Base-by-base conservation (phyloP, 53 echinoderm and acorn worm genomes). In the Arbacia lixula region DNA sequence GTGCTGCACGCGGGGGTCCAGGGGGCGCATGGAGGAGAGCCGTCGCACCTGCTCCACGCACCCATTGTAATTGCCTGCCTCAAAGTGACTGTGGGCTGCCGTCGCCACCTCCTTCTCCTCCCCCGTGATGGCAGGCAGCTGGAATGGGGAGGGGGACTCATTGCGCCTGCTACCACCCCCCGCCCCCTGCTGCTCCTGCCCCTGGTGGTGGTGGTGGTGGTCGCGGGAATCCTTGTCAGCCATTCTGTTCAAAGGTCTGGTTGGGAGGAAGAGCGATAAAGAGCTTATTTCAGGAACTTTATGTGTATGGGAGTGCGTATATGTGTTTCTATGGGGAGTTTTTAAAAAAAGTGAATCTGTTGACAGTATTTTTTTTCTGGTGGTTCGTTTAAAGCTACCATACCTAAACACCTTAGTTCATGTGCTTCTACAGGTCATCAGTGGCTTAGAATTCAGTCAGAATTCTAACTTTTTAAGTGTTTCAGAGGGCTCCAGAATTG, bases 1-100 rank as follows among this genome's bases (percentile, higher is more conserved):
- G 34, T 98, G 98, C 66, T 72, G 85, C 30, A 98, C 92, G 55
- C 94, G 94, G 14, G 88, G 65, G 38, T 94, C 91, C 41, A 46
- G 86, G 27, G 84, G 85, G 27, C 92, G 50, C 83, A 90, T 68
- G 37, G 87, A 76, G 29, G 86, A 68, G 16, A 98, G 55, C 17
- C 71, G 77, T n/a, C 90, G 90, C 6, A 94, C 76, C 87, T 98
- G 92, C 72, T 94, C 92, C 72, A 98, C 60, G 43, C 94, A 94
- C 20, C 76, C 83, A 9, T 76, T 60, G 66, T 89, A 94, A 28
- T 90, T 87, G 19, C 91, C 86, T 20, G 92, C 85, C 25, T 98
- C 94, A 73, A 98, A 98, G 83, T 94, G 92, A 32, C 74, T 68
- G 17, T 87, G 76, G 36, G 92, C 90, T 25, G 76, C 92, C 12